These are phyloP conservation scores for Leptarthrus brevirostris DNA, from an alignment of 2,888 invertebrate species.

Conservation along the genomic window DNA sequence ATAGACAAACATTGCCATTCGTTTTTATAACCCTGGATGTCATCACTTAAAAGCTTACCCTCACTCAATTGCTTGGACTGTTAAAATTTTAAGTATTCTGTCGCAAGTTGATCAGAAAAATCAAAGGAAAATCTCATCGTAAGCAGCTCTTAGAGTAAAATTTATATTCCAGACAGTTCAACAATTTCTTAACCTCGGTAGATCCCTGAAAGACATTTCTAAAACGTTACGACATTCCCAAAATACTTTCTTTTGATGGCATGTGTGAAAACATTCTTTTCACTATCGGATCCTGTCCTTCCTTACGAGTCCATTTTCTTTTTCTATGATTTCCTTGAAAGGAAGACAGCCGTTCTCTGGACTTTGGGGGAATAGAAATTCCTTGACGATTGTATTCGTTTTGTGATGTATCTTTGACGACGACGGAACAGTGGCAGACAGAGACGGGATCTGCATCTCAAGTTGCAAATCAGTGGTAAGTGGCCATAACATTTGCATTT, in stretches of 20 bases:
- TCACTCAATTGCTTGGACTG: too few species aligned
- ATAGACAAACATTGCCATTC: too few species aligned
- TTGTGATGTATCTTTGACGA: slow-evolving; percentile 44
- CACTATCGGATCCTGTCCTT: slow-evolving; percentile 43
- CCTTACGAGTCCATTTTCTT: slow-evolving; percentile 31
- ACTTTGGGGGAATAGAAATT: slow-evolving; percentile 24
- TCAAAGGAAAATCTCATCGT: slow-evolving; percentile 22
- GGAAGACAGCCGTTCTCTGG: background rate
- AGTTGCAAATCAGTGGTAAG: slow-evolving; percentile 48
- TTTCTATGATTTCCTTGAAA: slow-evolving; percentile 28
- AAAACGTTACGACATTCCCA: slow-evolving; percentile 41
- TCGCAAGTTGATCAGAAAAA: slow-evolving; percentile 7
- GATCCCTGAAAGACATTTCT: slow-evolving; percentile 41
- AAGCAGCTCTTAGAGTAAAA: slow-evolving; percentile 36
- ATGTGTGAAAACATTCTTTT: slow-evolving; percentile 48
- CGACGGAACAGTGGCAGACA: slow-evolving; percentile 26
- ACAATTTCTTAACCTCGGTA: slow-evolving; percentile 46
- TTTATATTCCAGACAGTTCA: slow-evolving; percentile 46
- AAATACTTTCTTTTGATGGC: slow-evolving; percentile 40
- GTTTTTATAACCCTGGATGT: too few species aligned
- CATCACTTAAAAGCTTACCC: too few species aligned
- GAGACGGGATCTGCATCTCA: slow-evolving; percentile 46
- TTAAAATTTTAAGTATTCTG: too few species aligned
- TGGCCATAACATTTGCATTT: slow-evolving; percentile 47
- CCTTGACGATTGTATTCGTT: slow-evolving; percentile 41